Evolutionary conservation across 2,797 vertebrate genomes (phyloP), one percentile per base, ranked within the genome.

Genomic region (Basileuterus tristriatus): DNA sequence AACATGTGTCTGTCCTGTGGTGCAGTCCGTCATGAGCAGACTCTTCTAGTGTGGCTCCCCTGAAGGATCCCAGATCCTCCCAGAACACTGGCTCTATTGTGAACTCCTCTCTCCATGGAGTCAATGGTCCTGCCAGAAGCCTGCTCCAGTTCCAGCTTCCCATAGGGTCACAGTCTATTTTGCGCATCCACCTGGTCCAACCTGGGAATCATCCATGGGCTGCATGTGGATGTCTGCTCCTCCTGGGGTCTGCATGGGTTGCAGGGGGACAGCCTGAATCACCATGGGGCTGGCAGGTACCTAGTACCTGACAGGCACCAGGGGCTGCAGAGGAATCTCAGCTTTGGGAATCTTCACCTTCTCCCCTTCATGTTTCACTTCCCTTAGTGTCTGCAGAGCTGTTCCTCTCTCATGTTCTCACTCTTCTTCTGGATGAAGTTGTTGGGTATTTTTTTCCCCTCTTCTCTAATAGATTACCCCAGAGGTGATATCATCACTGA

Each of bases 21-120:
- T 10, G 7, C 22, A 32, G 36, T 29, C 12, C 1, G 23, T 55
- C 70, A 49, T 30, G 32, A 37, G 23, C 36, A 29, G 16, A 62
- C 3, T 75, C 9, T 43, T 50, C 29, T 47, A 56, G 4, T 10
- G 17, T 39, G 49, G 8, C 5, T 56, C 8, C 15, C 49, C 24
- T 23, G 14, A 2, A 43, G 37, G 11, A 55, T 39, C 18, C 36
- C 37, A 34, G 30, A 13, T 44, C 18, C 29, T 44, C 12, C 4
- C 43, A 67, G 24, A 18, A 50, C 62, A 49, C 10, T 22, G 4
- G 24, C 14, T 56, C 12, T 12, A 6, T 2, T 0, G 0, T 34
- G 47, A 12, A 15, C 3, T 44, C 2, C 7, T 55, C 15, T 68
- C 36, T 56, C 36, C 17, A 29, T 1, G 1, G 39, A 23, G 7